Percentiles rank a stretch among this genome's conserved stretches.
These are phyloP conservation scores for Apaloderma vittatum DNA, from an alignment of 2,113 vertebrate genomes.

Conservation along the genomic window DNA sequence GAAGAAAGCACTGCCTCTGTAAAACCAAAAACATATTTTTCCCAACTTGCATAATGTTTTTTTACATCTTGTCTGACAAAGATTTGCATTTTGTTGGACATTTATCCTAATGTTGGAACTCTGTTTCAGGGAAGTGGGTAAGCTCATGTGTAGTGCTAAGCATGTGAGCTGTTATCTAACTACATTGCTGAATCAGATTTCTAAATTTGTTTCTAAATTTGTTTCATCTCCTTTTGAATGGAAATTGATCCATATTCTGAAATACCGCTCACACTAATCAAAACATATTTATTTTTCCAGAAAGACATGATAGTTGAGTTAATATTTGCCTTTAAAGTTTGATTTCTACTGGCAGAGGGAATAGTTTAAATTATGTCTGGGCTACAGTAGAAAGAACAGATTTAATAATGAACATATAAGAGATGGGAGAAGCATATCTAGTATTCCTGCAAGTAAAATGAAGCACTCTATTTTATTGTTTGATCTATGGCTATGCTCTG, in stretches of 20 bases:
- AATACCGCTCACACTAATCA: not conserved
- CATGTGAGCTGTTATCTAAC: not conserved
- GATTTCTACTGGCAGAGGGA: not conserved
- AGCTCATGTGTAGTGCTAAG: not conserved
- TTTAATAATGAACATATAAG: not conserved
- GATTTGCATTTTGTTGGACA: not conserved
- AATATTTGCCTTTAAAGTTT: conserved; percentile 17
- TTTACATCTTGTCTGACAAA: not conserved
- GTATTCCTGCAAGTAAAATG: not conserved
- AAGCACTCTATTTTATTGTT: not conserved
- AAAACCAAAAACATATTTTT: not conserved
- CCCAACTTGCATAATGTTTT: not conserved
- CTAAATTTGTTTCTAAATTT: conserved; percentile 22
- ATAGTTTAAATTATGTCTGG: conserved; percentile 5
- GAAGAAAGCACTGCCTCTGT: not conserved
- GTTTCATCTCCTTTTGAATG: conserved; percentile 5
- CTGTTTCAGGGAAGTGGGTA: not conserved
- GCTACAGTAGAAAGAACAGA: not conserved
- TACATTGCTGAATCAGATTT: not conserved
- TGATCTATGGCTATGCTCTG: not conserved
- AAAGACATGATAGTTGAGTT: not conserved
- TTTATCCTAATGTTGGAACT: not conserved
- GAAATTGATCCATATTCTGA: conserved; percentile 14
- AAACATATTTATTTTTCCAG: conserved; percentile 8
- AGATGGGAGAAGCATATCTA: not conserved